Percentiles rank a stretch among this genome's conserved stretches.
These are phyloP conservation scores for Dendronephthya gigantea DNA, from an alignment of 64 coral and sea anemone genomes.

Conservation along the genomic window DNA sequence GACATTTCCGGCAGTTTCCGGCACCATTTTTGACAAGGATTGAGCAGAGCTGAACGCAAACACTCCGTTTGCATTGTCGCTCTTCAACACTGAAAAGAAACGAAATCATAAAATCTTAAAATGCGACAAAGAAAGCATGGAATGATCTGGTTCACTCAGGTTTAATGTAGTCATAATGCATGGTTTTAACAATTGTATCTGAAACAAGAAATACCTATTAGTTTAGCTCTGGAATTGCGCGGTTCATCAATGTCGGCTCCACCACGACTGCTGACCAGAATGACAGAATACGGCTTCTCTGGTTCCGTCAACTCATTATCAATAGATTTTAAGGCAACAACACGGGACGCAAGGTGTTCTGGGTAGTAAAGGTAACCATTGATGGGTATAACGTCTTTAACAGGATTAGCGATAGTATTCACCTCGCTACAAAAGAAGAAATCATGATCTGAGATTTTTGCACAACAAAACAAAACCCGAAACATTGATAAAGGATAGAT, in stretches of 20 bases:
- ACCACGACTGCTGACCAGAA: slow-evolving; percentile 51
- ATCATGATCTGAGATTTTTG: neutral
- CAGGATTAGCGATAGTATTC: slow-evolving; percentile 37
- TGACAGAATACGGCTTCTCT: slow-evolving; percentile 45
- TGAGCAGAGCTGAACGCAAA: slow-evolving; percentile 50
- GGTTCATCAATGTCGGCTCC: slow-evolving; percentile 50
- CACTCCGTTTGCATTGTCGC: slow-evolving; percentile 94
- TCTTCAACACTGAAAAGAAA: slow-evolving; percentile 66
- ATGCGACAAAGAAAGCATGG: too few relatives aligned
- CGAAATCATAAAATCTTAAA: neutral
- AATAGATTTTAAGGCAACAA: slow-evolving; percentile 35
- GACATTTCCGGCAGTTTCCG: slow-evolving; percentile 26
- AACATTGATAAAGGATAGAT: too few relatives aligned
- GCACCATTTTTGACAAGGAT: slow-evolving; percentile 37
- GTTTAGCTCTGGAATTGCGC: slow-evolving; percentile 22
- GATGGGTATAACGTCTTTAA: slow-evolving; percentile 37
- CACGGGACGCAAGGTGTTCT: slow-evolving; percentile 10
- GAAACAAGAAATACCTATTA: slow-evolving; percentile 37
- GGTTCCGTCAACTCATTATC: slow-evolving; percentile 55
- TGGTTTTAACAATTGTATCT: too few relatives aligned
- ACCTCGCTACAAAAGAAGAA: slow-evolving; percentile 35
- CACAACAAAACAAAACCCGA: too few relatives aligned
- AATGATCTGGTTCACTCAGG: too few relatives aligned
- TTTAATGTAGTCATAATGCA: too few relatives aligned
- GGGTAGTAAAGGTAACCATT: slow-evolving; percentile 76